phyloP scores from a whole-genome alignment of 2,888 invertebrate species.

The Amphimallon solstitiale region DNA sequence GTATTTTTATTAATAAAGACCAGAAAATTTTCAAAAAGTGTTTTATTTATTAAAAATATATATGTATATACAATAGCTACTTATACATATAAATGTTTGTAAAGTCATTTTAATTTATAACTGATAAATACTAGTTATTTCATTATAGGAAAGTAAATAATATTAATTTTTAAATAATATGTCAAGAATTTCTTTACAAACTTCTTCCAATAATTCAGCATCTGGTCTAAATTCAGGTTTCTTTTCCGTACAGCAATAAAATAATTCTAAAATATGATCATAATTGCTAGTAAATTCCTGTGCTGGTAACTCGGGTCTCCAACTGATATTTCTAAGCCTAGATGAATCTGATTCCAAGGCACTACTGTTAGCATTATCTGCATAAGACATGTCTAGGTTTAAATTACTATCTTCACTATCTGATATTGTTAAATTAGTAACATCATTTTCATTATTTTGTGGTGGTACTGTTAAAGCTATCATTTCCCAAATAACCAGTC shows the following conservation, averaged over 20 bases:
- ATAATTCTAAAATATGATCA: constrained; percentile 72
- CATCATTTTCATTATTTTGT: no score
- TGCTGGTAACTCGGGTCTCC: constrained; percentile 74
- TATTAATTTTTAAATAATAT: constrained; percentile 10
- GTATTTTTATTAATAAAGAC: not conserved
- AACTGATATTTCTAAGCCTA: constrained; percentile 10
- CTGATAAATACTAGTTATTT: no score
- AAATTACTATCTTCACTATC: constrained; percentile 50
- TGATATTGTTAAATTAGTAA: no score
- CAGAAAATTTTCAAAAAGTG: no score
- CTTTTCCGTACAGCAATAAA: constrained; percentile 76
- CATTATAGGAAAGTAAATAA: constrained; percentile 6
- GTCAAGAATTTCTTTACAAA: constrained; percentile 62
- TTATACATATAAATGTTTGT: no score
- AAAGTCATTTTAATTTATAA: no score
- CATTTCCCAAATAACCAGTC: constrained; percentile 85
- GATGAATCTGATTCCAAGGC: constrained; percentile 40
- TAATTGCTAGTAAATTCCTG: constrained; percentile 71
- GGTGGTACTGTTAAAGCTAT: constrained; percentile 78
- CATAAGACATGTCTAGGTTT: constrained; percentile 61
- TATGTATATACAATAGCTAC: no score
- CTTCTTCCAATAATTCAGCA: constrained; percentile 66
- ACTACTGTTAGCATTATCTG: constrained; percentile 41
- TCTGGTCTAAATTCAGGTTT: constrained; percentile 69
- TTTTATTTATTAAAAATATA: no score